phyloP scores from a whole-genome alignment of 2,888 invertebrate species.

The Agrochola macilenta region DNA sequence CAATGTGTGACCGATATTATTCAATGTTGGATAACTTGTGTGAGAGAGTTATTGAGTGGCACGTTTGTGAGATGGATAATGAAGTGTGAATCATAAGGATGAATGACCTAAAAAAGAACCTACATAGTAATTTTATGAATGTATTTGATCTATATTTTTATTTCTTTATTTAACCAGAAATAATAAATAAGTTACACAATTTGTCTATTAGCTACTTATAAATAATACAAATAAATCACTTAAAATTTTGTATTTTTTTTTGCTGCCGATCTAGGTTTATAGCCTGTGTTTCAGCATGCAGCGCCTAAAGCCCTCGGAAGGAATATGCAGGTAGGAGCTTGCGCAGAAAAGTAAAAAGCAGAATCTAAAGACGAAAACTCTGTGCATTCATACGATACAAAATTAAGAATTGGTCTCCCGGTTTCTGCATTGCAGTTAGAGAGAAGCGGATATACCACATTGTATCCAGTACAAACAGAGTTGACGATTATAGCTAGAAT shows the following conservation, averaged over 20 bases:
- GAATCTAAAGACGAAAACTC: too few relatives aligned
- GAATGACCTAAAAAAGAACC: constrained; percentile 6
- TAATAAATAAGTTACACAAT: neutral
- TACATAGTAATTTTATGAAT: too few relatives aligned
- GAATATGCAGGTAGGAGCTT: too few relatives aligned
- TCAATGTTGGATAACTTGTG: constrained; percentile 8
- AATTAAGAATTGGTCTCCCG: too few relatives aligned
- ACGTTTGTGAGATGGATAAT: constrained; percentile 3
- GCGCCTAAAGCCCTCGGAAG: too few relatives aligned
- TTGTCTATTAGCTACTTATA: too few relatives aligned
- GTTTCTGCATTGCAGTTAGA: neutral
- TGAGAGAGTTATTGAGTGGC: constrained; percentile 29
- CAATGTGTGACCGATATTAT: constrained; percentile 21
- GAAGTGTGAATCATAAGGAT: constrained; percentile 10
- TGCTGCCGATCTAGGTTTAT: neutral
- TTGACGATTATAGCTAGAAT: constrained; percentile 42
- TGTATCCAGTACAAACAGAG: constrained; percentile 18
- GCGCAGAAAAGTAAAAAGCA: too few relatives aligned
- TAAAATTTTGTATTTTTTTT: neutral
- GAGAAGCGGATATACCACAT: neutral
- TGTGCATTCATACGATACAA: neutral
- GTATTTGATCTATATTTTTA: too few relatives aligned
- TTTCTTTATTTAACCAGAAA: too few relatives aligned
- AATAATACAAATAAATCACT: neutral
- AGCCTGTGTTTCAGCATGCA: too few relatives aligned